Evolutionary conservation across 1,140 invertebrate genomes (phyloP).

Genomic region (Neoseiulus cucumeris): DNA sequence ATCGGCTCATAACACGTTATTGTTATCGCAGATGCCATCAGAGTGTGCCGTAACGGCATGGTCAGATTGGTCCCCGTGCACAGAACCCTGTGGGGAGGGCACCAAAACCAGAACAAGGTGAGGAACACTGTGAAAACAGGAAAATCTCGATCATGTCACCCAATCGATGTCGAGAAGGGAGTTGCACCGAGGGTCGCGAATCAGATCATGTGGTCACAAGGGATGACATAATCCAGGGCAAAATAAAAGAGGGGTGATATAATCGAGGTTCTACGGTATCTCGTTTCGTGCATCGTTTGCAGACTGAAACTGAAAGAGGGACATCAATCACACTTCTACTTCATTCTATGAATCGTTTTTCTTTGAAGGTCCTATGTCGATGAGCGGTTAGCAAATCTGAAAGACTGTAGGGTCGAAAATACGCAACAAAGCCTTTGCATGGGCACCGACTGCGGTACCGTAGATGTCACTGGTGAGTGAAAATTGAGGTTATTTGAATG

Average conservation of each 20-base stretch:
- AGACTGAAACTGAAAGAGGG: no score
- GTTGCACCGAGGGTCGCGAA: no score
- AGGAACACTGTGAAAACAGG: no score
- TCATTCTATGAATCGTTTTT: neutral
- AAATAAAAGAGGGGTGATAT: no score
- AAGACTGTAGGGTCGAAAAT: neutral
- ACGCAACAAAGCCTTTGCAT: neutral
- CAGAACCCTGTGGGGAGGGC: slow-evolving; percentile 37
- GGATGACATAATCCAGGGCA: no score
- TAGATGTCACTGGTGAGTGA: neutral
- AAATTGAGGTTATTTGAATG: neutral
- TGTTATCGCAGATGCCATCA: neutral
- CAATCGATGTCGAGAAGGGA: no score
- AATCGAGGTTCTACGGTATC: no score
- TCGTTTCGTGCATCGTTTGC: no score
- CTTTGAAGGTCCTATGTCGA: neutral
- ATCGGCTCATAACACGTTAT: no score
- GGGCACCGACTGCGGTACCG: neutral
- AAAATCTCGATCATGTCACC: no score
- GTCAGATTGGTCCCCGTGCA: slow-evolving; percentile 37
- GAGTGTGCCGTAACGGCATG: slow-evolving; percentile 27
- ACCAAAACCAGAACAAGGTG: slow-evolving; percentile 29
- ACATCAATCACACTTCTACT: no score
- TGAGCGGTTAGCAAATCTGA: neutral
- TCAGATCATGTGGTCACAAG: no score